Evolutionary conservation across 2,113 vertebrate genomes (phyloP), one percentile per base, ranked within the genome.

Genomic region (Larimichthys crocea): DNA sequence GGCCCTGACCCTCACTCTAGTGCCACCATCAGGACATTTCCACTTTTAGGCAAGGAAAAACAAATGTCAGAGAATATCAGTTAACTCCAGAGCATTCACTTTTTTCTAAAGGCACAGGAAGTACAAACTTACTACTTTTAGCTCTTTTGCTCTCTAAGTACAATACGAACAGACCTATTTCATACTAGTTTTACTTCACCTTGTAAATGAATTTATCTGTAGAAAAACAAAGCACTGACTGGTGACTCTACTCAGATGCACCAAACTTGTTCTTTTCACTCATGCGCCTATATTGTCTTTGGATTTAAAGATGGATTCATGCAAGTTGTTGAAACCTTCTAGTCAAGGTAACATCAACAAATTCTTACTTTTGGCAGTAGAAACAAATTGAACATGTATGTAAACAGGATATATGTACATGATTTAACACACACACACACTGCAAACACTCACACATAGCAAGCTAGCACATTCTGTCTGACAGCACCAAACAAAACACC

Each of bases 401-500:
- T 7, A 35, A n/a, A 20, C 10, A 53, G 26, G 42, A 44, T 4
- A 19, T 26, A 26, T 56, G 14, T 53, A 61, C 4, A 22, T 5
- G 17, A 29, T 52, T 17, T 29, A 26, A n/a, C 17, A 53, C 2
- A 22, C 3, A n/a, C 9, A n/a, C 57, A 31, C 29, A 0, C 14
- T 42, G 22, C 50, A 53, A 50, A 72, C 61, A 46, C 26, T 44
- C 40, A 35, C 24, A 53, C 15, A 69, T 5, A 53, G 52, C 59
- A 44, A 69, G 46, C 65, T 19, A 56, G 56, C 67, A 72, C 24
- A 79, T 52, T 52, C 63, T 74, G 64, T 29, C 79, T 69, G 84
- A 35, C 46, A 80, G 68, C 66, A 66, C 56, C 62, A 70, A 86
- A 67, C 29, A 67, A 83, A 85, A 82, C 84, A 84, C 79, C 85